Evolutionary conservation across 1,140 invertebrate genomes (phyloP).

Genomic region (Lasaia peninsularis): DNA sequence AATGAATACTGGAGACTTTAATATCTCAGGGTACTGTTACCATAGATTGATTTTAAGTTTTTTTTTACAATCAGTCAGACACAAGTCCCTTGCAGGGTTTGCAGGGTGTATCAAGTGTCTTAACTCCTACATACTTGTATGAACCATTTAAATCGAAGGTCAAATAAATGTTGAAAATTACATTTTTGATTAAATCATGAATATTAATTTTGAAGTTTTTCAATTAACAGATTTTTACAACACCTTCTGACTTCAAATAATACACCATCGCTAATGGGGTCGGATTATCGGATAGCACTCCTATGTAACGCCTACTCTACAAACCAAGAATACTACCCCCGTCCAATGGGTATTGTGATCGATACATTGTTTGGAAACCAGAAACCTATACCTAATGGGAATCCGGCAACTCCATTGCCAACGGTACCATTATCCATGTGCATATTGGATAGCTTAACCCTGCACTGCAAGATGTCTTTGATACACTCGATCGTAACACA

Average conservation of each 20-base stretch:
- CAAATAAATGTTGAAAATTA: no score
- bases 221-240: conserved; percentile 82
- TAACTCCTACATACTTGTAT: no score
- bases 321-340: conserved; percentile 89
- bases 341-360: conserved; percentile 92
- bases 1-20: no score
- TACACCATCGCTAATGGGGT: conserved; percentile 81
- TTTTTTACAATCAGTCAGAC: no score
- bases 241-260: conserved; percentile 87
- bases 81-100: no score
- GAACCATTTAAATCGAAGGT: no score
- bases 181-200: no score
- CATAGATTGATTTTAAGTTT: no score
- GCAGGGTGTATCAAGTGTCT: no score
- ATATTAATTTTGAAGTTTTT: background rate
- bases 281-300: conserved; percentile 93
- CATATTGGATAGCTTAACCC: conserved; percentile 95
- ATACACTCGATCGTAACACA: conserved; percentile 95
- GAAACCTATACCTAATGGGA: conserved; percentile 78
- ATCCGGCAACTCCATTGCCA: conserved; percentile 76
- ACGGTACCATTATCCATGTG: conserved; percentile 94
- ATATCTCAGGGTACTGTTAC: no score
- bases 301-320: conserved; percentile 97
- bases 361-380: conserved; percentile 90
- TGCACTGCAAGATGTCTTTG: conserved; percentile 98